phyloP scores from a whole-genome alignment of 2,888 invertebrate genomes.

The Parascotia fuliginaria region DNA sequence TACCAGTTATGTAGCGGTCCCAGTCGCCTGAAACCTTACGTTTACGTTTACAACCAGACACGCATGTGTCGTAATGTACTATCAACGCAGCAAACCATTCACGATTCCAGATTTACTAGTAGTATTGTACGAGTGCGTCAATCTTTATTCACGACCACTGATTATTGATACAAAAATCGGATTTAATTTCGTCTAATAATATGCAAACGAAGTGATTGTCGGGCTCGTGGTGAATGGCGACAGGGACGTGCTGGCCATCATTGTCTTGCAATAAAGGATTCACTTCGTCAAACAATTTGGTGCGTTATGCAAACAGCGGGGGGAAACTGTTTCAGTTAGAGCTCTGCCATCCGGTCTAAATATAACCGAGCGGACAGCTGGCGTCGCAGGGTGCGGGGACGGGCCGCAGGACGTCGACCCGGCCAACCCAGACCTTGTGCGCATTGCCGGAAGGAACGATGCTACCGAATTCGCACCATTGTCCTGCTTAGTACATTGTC shows the following conservation, averaged over 20 bases:
- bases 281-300: conserved; percentile 57
- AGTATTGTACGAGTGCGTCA: conserved; percentile 11
- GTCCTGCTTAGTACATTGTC: conserved; percentile 31
- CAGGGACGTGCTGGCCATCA: conserved; percentile 34
- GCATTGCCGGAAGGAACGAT: conserved; percentile 65
- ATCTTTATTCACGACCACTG: conserved; percentile 15
- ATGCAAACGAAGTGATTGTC: conserved; percentile 29
- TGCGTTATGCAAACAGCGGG: conserved; percentile 71
- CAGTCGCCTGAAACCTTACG: too few species aligned
- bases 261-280: conserved; percentile 56
- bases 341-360: conserved; percentile 77
- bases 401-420: conserved; percentile 69
- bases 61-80: conserved; percentile 29
- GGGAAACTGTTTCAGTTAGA: conserved; percentile 77
- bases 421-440: conserved; percentile 76
- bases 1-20: too few species aligned
- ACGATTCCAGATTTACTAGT: conserved; percentile 20
- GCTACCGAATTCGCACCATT: conserved; percentile 59
- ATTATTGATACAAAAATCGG: conserved; percentile 27
- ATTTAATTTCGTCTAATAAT: conserved; percentile 22
- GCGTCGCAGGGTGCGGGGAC: conserved; percentile 49
- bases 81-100: conserved; percentile 10
- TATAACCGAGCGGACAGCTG: conserved; percentile 75
- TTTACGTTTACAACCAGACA: conserved; percentile 35
- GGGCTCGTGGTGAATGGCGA: conserved; percentile 22